phyloP scores from a whole-genome alignment of 2,888 invertebrate species.

The Urechis unicinctus region DNA sequence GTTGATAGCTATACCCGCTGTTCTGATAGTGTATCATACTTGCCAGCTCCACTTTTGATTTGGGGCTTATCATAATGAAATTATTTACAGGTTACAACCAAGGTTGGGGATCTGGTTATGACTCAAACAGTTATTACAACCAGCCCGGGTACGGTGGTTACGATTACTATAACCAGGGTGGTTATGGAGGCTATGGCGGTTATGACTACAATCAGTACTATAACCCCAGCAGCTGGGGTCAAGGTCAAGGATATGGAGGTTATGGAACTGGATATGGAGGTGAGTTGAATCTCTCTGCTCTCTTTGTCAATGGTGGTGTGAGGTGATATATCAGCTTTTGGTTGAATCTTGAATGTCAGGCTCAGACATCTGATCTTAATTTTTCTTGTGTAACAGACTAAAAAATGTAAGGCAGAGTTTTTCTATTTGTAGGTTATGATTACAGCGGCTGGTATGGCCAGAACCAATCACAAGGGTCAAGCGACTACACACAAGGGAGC shows the following conservation, averaged over 20 bases:
- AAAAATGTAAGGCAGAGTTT: too few species aligned
- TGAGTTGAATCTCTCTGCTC: neutral
- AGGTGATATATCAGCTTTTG: too few species aligned
- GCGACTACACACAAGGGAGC: neutral
- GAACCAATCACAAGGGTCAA: too few species aligned
- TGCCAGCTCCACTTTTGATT: neutral
- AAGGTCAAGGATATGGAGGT: neutral
- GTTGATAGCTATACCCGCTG: too few species aligned
- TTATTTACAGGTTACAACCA: neutral
- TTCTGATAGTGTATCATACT: neutral
- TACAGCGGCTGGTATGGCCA: conserved; percentile 17
- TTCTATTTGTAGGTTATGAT: conserved; percentile 45
- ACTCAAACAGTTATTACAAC: conserved; percentile 19
- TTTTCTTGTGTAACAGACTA: too few species aligned
- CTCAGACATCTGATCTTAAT: too few species aligned
- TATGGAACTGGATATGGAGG: neutral
- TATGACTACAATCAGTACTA: conserved; percentile 10
- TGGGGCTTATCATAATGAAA: neutral
- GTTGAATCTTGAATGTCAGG: too few species aligned
- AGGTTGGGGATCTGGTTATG: conserved; percentile 51
- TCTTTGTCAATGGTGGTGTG: too few species aligned
- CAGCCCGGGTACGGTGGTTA: conserved; percentile 20
- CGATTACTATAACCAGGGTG: conserved; percentile 21
- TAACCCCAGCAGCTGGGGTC: neutral
- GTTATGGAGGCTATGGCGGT: conserved; percentile 56